phyloP scores from a whole-genome alignment of 2,113 vertebrate genomes.

The Isichthys henryi region DNA sequence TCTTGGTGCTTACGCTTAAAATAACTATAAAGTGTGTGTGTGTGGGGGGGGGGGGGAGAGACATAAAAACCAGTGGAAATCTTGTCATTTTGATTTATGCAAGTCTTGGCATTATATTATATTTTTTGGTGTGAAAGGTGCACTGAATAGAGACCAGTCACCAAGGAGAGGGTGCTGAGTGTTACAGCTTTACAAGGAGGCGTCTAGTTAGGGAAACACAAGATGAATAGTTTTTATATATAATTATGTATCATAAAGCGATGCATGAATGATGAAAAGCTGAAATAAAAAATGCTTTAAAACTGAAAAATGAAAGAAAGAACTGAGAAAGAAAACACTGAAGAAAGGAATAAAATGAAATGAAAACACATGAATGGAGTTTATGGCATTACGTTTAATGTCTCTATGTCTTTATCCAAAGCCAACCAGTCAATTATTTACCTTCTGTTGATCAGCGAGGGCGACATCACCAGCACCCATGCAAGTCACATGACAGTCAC shows the following conservation, averaged over 20 bases:
- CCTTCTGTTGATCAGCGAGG: conserved; percentile 86
- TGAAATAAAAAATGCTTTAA: conserved; percentile 16
- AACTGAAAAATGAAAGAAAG: conserved; percentile 17
- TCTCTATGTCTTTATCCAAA: conserved; percentile 51
- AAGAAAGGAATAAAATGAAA: not conserved
- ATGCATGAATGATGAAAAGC: conserved; percentile 11
- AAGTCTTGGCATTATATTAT: not conserved
- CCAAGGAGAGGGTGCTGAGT: not conserved
- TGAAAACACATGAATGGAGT: not conserved
- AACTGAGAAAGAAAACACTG: not conserved
- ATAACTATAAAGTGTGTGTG: not conserved
- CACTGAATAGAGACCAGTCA: not conserved
- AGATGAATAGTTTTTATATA: not conserved
- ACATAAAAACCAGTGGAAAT: not conserved
- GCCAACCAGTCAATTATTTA: conserved; percentile 74
- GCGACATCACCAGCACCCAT: conserved; percentile 84
- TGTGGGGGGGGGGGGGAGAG: not conserved
- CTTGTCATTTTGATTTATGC: not conserved
- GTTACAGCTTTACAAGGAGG: not conserved
- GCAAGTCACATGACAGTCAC: conserved; percentile 92
- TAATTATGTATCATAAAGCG: not conserved
- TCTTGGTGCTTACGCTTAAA: not conserved
- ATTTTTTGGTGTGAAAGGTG: not conserved
- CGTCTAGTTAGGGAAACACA: not conserved
- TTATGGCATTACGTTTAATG: not conserved